Percentiles rank a stretch among this genome's conserved stretches.
These are phyloP conservation scores for Leptodactylus fallax DNA, from an alignment of 2,797 vertebrate species.

Conservation along the genomic window DNA sequence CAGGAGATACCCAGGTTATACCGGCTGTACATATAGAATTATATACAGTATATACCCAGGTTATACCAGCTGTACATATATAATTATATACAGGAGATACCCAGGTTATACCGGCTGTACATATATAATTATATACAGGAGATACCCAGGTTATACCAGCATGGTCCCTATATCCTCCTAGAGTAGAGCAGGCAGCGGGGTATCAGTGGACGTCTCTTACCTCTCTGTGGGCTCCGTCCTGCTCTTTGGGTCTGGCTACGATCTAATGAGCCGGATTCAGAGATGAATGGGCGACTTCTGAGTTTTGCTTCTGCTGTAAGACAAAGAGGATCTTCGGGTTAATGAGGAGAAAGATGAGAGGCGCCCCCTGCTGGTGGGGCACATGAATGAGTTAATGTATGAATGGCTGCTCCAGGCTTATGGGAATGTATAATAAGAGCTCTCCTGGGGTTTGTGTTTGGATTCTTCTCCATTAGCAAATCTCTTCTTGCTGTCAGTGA, in stretches of 20 bases:
- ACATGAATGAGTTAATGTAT: too few species aligned
- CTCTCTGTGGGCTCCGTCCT: slow-evolving; percentile 55
- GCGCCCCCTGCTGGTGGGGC: neutral
- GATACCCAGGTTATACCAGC: neutral
- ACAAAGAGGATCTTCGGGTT: slow-evolving; percentile 4
- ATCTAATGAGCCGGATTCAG: slow-evolving; percentile 18
- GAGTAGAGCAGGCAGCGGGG: too few species aligned
- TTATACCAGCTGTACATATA: neutral
- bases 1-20: neutral
- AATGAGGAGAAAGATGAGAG: neutral
- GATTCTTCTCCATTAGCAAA: too few species aligned
- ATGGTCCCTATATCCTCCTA: neutral
- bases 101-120: neutral
- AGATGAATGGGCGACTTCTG: slow-evolving; percentile 2
- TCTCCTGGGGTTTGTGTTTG: too few species aligned
- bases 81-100: neutral
- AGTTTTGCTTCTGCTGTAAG: slow-evolving; percentile 33
- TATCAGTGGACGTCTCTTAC: neutral
- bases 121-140: neutral
- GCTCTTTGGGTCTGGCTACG: slow-evolving; percentile 37
- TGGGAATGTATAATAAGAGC: too few species aligned
- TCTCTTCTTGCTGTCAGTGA: neutral
- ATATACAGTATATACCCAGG: neutral
- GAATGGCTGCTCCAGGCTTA: too few species aligned
- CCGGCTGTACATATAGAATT: neutral